Evolutionary conservation across 2,113 vertebrate genomes (phyloP).

Genomic region (Pollimyrus isidori): DNA sequence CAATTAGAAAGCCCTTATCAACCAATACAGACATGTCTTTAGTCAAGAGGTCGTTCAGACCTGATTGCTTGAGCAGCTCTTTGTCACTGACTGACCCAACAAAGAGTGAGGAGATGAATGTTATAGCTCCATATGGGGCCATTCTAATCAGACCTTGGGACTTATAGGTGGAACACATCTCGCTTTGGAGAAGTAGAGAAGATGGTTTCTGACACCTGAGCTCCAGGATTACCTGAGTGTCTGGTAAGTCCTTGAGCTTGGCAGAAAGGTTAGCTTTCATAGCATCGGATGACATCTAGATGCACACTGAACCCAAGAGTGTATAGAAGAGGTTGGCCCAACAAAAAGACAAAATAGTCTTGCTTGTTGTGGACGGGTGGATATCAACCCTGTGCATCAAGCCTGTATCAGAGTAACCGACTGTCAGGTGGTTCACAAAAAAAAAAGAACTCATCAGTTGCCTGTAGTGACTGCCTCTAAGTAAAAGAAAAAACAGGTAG

Average conservation of each 20-base stretch:
- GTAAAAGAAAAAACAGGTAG: no score
- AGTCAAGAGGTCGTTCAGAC: background rate
- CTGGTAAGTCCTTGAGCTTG: no score
- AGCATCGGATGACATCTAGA: background rate
- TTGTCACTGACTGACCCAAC: background rate
- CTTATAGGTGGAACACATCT: background rate
- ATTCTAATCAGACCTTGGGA: background rate
- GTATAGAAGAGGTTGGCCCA: background rate
- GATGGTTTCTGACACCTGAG: background rate
- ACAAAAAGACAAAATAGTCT: background rate
- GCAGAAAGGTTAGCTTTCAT: background rate
- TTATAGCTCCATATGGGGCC: background rate
- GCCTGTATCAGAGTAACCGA: background rate
- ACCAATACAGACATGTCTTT: background rate
- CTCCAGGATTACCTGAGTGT: background rate
- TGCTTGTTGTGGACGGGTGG: background rate
- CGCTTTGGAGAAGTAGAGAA: background rate
- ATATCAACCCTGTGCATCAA: background rate
- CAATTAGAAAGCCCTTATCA: background rate
- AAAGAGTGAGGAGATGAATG: background rate
- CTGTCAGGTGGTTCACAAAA: background rate
- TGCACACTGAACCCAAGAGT: background rate
- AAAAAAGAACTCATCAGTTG: no score
- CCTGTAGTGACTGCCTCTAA: no score
- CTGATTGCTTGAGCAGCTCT: background rate